Evolutionary conservation across 2,888 invertebrate species (phyloP).

Genomic region (Lepidochitona cinerea): DNA sequence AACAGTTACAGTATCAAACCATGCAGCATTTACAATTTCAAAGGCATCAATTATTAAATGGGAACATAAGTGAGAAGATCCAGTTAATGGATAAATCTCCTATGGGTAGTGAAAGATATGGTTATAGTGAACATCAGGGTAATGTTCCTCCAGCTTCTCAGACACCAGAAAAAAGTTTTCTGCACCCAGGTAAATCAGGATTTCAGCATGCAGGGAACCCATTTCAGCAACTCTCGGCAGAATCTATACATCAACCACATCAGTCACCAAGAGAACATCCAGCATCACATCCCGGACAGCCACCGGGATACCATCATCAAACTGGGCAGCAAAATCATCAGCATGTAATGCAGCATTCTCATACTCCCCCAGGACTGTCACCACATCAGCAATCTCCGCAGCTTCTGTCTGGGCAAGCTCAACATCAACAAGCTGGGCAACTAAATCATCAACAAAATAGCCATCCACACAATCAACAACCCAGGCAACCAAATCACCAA

Average conservation of each 20-base stretch:
- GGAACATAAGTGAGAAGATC: neutral
- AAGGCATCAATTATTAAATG: neutral
- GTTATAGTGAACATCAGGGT: too few relatives aligned
- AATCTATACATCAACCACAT: too few relatives aligned
- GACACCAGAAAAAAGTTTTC: too few relatives aligned
- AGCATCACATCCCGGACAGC: too few relatives aligned
- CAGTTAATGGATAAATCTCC: too few relatives aligned
- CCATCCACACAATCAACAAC: conserved; percentile 21
- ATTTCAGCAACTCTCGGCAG: too few relatives aligned
- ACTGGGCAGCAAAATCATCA: neutral
- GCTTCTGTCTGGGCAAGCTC: conserved; percentile 73
- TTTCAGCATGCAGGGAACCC: too few relatives aligned
- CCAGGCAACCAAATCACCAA: conserved; percentile 23
- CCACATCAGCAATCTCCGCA: conserved; percentile 26
- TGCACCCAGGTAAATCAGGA: too few relatives aligned
- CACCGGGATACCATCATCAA: too few relatives aligned
- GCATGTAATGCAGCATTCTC: conserved; percentile 6
- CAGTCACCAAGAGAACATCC: too few relatives aligned
- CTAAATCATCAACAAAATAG: conserved; percentile 15
- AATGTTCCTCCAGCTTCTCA: too few relatives aligned
- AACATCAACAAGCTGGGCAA: conserved; percentile 69
- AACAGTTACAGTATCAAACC: neutral
- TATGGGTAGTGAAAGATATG: too few relatives aligned
- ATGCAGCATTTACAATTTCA: conserved; percentile 1
- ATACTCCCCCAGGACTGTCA: neutral